These are phyloP conservation scores for Ageneiosus marmoratus DNA, from an alignment of 2,113 vertebrate genomes.

Conservation along the genomic window DNA sequence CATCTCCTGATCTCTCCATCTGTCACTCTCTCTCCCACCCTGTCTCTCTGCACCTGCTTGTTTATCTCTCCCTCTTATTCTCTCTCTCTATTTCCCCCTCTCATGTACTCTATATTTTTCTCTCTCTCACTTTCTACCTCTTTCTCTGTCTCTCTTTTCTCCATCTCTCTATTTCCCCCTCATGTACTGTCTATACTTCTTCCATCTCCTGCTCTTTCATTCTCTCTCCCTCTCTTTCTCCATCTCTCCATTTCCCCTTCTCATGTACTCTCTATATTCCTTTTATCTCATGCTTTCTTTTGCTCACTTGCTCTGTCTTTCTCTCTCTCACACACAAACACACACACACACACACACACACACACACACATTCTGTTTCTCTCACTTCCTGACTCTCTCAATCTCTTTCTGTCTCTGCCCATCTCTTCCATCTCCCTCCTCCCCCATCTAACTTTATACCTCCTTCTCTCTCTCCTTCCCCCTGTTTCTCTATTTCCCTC, in stretches of 20 bases:
- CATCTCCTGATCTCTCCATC: neutral
- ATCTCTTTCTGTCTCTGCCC: too few species aligned
- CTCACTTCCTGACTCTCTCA: too few species aligned
- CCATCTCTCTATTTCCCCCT: neutral
- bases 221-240: slow-evolving; percentile 76
- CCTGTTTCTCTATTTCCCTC: too few species aligned
- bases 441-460: too few species aligned
- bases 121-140: neutral
- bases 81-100: neutral
- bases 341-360: neutral
- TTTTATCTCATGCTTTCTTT: neutral
- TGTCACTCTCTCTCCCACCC: slow-evolving; percentile 68
- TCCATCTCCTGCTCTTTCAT: too few species aligned
- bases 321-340: neutral
- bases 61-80: neutral
- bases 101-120: too few species aligned
- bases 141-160: too few species aligned
- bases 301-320: neutral
- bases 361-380: neutral
- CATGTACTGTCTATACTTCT: neutral
- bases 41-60: neutral
- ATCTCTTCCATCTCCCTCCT: too few species aligned
- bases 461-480: too few species aligned
- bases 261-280: neutral
- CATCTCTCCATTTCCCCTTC: neutral